phyloP scores from a whole-genome alignment of 2,888 invertebrate species.

The Andrena flavipes region DNA sequence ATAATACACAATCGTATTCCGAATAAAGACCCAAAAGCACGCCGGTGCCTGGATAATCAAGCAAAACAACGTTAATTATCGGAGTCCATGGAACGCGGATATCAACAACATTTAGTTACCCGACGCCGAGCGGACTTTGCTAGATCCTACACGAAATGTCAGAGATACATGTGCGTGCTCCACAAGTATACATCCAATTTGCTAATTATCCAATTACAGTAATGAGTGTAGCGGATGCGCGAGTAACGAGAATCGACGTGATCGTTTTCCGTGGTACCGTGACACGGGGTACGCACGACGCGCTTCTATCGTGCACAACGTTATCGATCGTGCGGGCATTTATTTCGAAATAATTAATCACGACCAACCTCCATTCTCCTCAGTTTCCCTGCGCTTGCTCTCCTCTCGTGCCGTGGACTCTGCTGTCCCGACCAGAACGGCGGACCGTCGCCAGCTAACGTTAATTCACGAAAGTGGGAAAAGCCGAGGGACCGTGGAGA shows the following conservation, averaged over 20 bases:
- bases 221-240: constrained; percentile 1
- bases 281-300: constrained; percentile 28
- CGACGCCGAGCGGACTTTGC: background rate
- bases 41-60: too few relatives aligned
- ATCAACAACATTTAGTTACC: background rate
- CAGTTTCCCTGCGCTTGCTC: constrained; percentile 49
- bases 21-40: too few relatives aligned
- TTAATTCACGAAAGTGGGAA: constrained; percentile 34
- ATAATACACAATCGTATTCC: background rate
- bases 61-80: background rate
- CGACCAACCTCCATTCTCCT: constrained; percentile 76
- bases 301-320: constrained; percentile 18
- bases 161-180: background rate
- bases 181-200: background rate
- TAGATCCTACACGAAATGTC: background rate
- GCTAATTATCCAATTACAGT: constrained; percentile 22
- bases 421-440: constrained; percentile 30
- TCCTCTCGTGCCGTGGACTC: constrained; percentile 25
- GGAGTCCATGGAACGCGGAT: background rate
- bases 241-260: constrained; percentile 6
- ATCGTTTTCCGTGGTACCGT: background rate
- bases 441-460: constrained; percentile 14
- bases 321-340: constrained; percentile 45
- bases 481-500: constrained; percentile 15
- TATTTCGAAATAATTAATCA: constrained; percentile 52